These are phyloP conservation scores for Onychostoma macrolepis DNA, from an alignment of 2,113 vertebrate species.

Conservation along the genomic window DNA sequence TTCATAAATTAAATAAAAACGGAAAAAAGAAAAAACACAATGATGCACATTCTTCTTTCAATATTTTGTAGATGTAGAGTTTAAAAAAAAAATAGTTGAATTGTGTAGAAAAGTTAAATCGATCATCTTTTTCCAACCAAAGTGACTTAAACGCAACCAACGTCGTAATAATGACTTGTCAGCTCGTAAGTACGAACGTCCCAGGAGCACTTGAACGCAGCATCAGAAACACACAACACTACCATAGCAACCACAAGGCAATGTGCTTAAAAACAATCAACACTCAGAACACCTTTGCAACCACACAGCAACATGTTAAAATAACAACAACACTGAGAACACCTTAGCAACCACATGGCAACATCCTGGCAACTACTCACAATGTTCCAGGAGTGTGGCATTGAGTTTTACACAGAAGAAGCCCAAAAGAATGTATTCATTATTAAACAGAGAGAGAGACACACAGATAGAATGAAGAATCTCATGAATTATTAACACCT, in stretches of 20 bases:
- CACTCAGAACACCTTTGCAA: neutral
- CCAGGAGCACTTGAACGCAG: too few species aligned
- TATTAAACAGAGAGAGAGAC: conserved; percentile 13
- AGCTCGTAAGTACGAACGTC: too few species aligned
- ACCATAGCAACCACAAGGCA: neutral
- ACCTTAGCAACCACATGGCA: neutral
- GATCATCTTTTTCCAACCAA: too few species aligned
- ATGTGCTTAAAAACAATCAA: neutral
- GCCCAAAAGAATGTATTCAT: neutral
- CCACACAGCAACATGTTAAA: neutral
- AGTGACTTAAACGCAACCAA: too few species aligned
- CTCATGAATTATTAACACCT: neutral
- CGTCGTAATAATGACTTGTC: fast-evolving
- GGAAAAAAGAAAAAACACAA: too few species aligned
- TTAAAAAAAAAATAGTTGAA: too few species aligned
- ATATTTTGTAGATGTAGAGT: too few species aligned
- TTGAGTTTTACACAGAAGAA: neutral
- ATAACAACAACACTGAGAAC: neutral
- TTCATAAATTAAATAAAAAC: too few species aligned
- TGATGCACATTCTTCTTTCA: too few species aligned
- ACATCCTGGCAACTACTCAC: neutral
- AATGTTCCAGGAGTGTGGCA: neutral
- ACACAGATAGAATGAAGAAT: conserved; percentile 3
- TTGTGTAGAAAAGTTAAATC: too few species aligned
- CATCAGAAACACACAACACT: too few species aligned